Evolutionary conservation across 2,797 vertebrate genomes (phyloP), one percentile per base, ranked within the genome.

Genomic region (Phrynocephalus vlangalii): DNA sequence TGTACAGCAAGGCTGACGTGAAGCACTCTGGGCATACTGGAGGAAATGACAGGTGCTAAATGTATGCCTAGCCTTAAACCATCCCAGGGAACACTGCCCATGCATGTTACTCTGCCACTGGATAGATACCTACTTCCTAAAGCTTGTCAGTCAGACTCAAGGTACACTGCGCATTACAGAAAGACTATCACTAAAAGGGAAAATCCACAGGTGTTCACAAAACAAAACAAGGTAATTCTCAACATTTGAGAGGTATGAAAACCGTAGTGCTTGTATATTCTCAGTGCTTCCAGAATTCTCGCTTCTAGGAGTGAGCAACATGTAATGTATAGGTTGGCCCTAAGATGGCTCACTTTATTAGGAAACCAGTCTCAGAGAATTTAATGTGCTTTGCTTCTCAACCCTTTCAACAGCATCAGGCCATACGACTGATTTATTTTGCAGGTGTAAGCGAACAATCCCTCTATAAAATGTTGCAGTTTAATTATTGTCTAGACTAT

Each of bases 361-460:
- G n/a, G 20, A 24, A 84, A 16, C 20, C 72, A 33, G 30, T 80
- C 28, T 22, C 22, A 68, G 2, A 30, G 28, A 22, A 63, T 50
- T 28, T 16, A 79, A 26, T 86, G 28, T 2, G 10, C 26, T 79
- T 79, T 79, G 26, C 13, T 5, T 56, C 56, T 50, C 10, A 82
- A 67, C 22, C n/a, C 73, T 15, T 56, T 22, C 8, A 15, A 86
- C 22, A 86, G 28, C 67, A 50, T 82, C 71, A 82, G 6, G 28
- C 38, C 10, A 24, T 9, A 16, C 50, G 44, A 63, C 33, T 82
- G 38, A 56, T 77, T 77, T 73, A 63, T 63, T 86, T 26, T 87
- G 80, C 80, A 82, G n/a, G 38, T 76, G 72, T 68, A 83, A 60
- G 72, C 76, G 72, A 76, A 56, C 38, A 86, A 68, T 28, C 72